A percentile compares a stretch with the other conserved stretches of the same genome.
phyloP scores from a whole-genome alignment of 2,797 vertebrate species.

The Phrynocephalus guinanensis region DNA sequence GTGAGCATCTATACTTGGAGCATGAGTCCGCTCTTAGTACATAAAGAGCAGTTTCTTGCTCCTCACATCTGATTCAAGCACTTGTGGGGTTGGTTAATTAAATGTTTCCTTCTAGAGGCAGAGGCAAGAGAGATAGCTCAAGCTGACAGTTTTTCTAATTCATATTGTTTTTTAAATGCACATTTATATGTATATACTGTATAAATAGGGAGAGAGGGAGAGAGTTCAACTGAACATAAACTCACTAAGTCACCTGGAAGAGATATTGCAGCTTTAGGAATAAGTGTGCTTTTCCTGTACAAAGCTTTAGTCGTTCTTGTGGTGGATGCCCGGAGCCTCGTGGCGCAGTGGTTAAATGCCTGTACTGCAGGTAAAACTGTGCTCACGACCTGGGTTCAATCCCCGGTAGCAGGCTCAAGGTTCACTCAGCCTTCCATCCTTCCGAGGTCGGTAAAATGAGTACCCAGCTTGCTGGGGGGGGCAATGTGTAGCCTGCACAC shows the following conservation, averaged over 20 bases:
- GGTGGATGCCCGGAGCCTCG: too few relatives aligned
- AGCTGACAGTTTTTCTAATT: slow-evolving; percentile 1
- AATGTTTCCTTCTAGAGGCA: not conserved
- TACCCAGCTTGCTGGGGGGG: too few relatives aligned
- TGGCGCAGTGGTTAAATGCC: too few relatives aligned
- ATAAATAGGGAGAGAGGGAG: too few relatives aligned
- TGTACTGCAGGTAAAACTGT: too few relatives aligned
- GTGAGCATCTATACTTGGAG: not conserved
- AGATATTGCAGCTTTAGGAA: not conserved
- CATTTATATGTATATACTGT: not conserved
- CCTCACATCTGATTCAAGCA: not conserved
- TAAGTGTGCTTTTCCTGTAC: too few relatives aligned
- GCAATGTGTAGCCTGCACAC: too few relatives aligned
- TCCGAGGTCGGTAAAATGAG: too few relatives aligned
- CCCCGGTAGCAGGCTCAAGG: too few relatives aligned
- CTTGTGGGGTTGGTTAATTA: not conserved
- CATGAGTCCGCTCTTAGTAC: not conserved
- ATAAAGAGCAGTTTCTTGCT: not conserved
- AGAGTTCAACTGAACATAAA: not conserved
- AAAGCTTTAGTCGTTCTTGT: too few relatives aligned
- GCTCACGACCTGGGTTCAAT: too few relatives aligned
- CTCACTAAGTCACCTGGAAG: not conserved
- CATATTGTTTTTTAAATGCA: not conserved
- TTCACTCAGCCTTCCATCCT: too few relatives aligned
- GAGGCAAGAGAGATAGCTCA: not conserved